Evolutionary conservation across 2,113 vertebrate species (phyloP), one percentile per base, ranked within the genome.

Genomic region (Chionodraco myersi): DNA sequence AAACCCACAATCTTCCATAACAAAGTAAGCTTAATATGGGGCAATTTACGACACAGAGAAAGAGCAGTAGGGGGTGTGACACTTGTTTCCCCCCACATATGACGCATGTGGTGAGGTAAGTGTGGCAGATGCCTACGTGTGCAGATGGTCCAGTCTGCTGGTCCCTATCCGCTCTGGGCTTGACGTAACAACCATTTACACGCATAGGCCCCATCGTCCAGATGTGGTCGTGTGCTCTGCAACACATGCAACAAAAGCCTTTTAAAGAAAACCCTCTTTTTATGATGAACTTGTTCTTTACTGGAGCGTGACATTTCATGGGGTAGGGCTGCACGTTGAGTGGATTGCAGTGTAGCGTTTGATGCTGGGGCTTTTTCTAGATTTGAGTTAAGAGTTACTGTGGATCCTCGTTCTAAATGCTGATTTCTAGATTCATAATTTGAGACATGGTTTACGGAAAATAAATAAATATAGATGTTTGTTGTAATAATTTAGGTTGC

Each of bases 21-120:
- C 18, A 69, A 74, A 47, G 30, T 45, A 4, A 73, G n/a, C 3
- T 13, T 11, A 21, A 56, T 69, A 47, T 62, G 54, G 77, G 64
- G 85, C 66, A 79, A 36, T 49, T 56, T 80, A 67, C 70, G 70
- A 63, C 70, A 78, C 34, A 72, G 75, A 89, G 75, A 77, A 85
- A 82, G 65, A 80, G 70, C 70, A 87, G 52, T 36, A 52, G 74
- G 81, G 72, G 80, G 87, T 89, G 79, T 88, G 91, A 90, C 90
- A 85, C 62, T 80, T 79, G 72, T 63, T 67, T 3, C 11, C 53
- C 59, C 49, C 34, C 80, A 80, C 86, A 79, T 80, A 88, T 94
- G 93, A 95, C 92, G 92, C 93, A 94, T 87, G 80, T 89, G 71
- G 85, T 93, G 93, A 94, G 92, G 93, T 92, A 91, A 93, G 88